Percentiles rank a stretch among this genome's conserved stretches.
phyloP scores from a whole-genome alignment of 2,797 vertebrate genomes.

The Meriones psammophilus region DNA sequence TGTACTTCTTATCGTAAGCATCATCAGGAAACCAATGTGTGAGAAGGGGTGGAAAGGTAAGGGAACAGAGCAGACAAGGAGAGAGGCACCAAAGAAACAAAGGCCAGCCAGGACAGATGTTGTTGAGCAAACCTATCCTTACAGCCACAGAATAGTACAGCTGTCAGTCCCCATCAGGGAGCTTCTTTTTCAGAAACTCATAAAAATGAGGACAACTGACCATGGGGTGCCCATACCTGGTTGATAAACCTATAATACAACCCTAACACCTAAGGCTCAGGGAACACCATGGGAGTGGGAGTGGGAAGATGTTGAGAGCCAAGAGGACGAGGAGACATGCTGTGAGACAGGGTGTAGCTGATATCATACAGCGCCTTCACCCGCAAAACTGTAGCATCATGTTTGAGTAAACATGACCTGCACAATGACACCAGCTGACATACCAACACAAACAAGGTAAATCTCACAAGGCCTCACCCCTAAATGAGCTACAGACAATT shows the following conservation, averaged over 20 bases:
- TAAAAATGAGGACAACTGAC: neutral
- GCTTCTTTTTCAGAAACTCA: neutral
- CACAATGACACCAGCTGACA: neutral
- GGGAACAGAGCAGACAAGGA: neutral
- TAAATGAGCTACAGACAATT: neutral
- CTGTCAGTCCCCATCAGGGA: neutral
- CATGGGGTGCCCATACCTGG: neutral
- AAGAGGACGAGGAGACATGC: neutral
- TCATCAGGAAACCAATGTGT: neutral
- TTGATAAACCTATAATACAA: neutral
- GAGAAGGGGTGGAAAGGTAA: neutral
- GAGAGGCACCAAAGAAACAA: neutral
- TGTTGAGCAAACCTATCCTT: neutral
- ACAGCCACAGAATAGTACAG: neutral
- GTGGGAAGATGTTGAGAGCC: no score
- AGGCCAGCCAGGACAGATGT: neutral
- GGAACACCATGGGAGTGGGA: no score
- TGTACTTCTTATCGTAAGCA: neutral
- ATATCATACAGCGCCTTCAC: neutral
- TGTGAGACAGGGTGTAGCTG: no score
- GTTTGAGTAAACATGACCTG: neutral
- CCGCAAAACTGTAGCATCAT: neutral
- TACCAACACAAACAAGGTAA: neutral
- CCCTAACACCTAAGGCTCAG: no score
- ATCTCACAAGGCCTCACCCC: neutral